Base-by-base conservation (phyloP, 1,140 invertebrate species). In the Platyscapa corneri region DNA sequence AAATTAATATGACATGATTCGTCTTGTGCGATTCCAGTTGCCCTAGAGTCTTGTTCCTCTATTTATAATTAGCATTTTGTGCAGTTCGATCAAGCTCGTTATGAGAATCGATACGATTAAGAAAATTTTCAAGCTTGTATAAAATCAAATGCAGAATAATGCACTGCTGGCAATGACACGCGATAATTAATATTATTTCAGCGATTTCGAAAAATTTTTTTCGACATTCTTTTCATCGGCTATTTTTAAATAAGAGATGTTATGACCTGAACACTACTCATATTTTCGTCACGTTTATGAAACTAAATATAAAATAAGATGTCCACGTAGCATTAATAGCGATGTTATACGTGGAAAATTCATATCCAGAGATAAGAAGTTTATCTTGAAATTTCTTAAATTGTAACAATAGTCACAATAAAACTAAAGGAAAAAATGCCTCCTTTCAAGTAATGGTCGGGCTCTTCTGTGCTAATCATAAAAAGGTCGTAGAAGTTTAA, bases 1-100 rank as follows among this genome's bases (percentile, higher is more conserved):
- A 39, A n/a, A 74, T 74, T 42, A 74, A 74, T 74, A 42, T 32
- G 70, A 42, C 70, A 42, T 18, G 70, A 74, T 74, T 74, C 70
- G 70, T 74, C 37, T 37, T 34, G 16, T 0, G 70, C 5, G 18
- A 37, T 20, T 42, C 20, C 23, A 39, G 8, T 74, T n/a, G 10
- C 16, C 16, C 14, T 18, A 3, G 64, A 18, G 10, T 32, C 14
- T 67, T 34, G 30, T 34, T 32, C 30, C 0, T 34, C 0, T 14
- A 67, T 67, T 3, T 6, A 1, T 8, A 32, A 30, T 34, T 67
- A 3, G 64, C 32, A 67, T 32, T 32, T 60, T 14, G 3, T 60
- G 14, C 56, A 23, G 27, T 27, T 60, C 2, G 5, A 60, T 27
- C 56, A 14, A 60, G 56, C 56, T 60, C 27, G 56, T 60, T 60